Base-by-base conservation (phyloP, 2,888 invertebrate species). In the Barypeithes pellucidus region DNA sequence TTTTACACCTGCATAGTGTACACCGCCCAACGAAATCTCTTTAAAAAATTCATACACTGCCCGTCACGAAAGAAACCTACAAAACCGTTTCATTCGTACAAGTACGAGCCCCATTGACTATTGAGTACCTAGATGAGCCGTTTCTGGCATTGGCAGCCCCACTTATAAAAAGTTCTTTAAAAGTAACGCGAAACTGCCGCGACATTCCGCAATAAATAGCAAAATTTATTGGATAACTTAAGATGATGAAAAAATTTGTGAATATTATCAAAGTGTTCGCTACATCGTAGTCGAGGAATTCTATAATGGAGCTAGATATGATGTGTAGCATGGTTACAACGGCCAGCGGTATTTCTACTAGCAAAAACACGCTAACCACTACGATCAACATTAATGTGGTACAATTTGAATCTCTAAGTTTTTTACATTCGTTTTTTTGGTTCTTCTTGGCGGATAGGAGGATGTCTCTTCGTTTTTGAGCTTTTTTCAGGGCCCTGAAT, bases 121-220 rank as follows among this genome's bases (percentile, higher is more conserved):
- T 86, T 0, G 94, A 94, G 84, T 95, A 95, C 79, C 93, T 89
- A 61, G 94, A 93, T 0, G 94, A 93, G 2, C 90, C 91, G 78
- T 91, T 91, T 78, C 90, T 90, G 3, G 90, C 89, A 1, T 89
- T 88, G 0, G 89, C 90, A 5, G 86, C 84, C 7, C 88, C 86
- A 54, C 91, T 85, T 50, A 94, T 90, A 82, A 97, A 97, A 7
- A 92, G 84, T 81, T 93, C 94, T 82, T 95, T 95, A 85, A 98
- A 98, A 0, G 97, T 97, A 84, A 97, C 96, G 62, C 98, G 89
- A 85, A 98, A 98, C 84, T 95, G 96, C 36, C 95, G 88, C 36
- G 95, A 96, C 98, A 98, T 98, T 20, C 96, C 96, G 84, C 97
- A 97, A 83, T 98, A 98, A 77, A 97, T 96, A 73, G 96, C 97